phyloP scores from a whole-genome alignment of 2,113 vertebrate species.

The Lates calcarifer region DNA sequence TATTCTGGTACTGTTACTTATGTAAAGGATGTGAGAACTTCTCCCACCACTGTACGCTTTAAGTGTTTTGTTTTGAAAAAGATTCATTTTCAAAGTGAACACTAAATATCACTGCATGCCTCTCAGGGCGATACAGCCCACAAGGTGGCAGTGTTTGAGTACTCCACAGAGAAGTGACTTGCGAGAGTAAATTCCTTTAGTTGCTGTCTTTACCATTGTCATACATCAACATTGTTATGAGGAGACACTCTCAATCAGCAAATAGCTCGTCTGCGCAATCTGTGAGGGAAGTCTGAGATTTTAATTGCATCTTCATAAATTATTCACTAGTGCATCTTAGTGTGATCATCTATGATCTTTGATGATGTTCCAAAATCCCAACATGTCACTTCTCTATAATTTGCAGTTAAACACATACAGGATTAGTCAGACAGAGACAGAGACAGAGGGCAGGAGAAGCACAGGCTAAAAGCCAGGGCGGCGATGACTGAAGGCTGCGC shows the following conservation, averaged over 20 bases:
- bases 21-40: not conserved
- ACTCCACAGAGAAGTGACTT: not conserved
- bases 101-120: not conserved
- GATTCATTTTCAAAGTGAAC: not conserved
- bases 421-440: conserved; percentile 41
- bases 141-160: conserved; percentile 75
- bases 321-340: conserved; percentile 21
- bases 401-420: conserved; percentile 29
- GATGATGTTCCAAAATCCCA: conserved; percentile 21
- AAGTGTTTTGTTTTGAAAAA: not conserved
- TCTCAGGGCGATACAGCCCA: conserved; percentile 48
- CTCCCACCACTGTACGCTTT: not conserved
- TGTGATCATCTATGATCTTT: not conserved
- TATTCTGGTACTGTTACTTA: not conserved
- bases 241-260: conserved; percentile 12
- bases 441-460: conserved; percentile 22
- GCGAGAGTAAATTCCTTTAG: not conserved
- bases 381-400: conserved; percentile 43
- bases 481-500: conserved; percentile 39
- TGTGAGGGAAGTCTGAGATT: conserved; percentile 20
- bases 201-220: not conserved
- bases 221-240: conserved; percentile 12
- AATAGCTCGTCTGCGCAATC: not conserved
- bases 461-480: conserved; percentile 59
- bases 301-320: conserved; percentile 12